Percentiles rank a stretch among this genome's conserved stretches.
These are phyloP conservation scores for Orthosia gracilis DNA, from an alignment of 2,888 invertebrate species.

Conservation along the genomic window DNA sequence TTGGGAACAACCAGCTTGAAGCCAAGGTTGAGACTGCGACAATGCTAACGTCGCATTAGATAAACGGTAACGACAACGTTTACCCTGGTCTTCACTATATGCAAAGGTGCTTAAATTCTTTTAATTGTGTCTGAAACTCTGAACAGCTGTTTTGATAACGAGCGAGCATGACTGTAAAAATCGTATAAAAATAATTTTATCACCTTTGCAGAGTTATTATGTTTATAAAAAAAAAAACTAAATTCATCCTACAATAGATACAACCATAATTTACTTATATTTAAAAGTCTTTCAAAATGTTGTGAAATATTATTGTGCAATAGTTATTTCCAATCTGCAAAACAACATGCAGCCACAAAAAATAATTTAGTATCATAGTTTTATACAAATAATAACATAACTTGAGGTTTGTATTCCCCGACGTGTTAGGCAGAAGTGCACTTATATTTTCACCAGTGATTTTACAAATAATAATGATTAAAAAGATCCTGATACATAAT, in stretches of 20 bases:
- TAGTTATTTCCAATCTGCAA: background rate
- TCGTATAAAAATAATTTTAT: background rate
- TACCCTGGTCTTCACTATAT: too few species aligned
- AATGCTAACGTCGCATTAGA: too few species aligned
- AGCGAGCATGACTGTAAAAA: background rate
- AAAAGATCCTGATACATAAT: background rate
- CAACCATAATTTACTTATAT: background rate
- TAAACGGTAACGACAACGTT: too few species aligned
- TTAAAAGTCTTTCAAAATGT: constrained; percentile 10
- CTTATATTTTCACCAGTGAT: too few species aligned
- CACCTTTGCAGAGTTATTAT: background rate
- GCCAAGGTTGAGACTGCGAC: too few species aligned
- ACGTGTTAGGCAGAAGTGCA: too few species aligned
- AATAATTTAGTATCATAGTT: background rate
- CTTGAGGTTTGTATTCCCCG: too few species aligned
- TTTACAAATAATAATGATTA: background rate
- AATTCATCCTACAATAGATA: constrained; percentile 4
- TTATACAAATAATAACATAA: background rate
- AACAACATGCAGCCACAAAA: background rate
- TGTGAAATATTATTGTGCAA: constrained; percentile 41
- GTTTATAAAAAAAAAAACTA: background rate
- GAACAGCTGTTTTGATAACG: too few species aligned
- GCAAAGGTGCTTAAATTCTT: too few species aligned
- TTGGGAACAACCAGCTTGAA: too few species aligned
- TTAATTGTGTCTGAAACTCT: background rate